Evolutionary conservation across 53 echinoderm and acorn worm genomes (phyloP), one percentile per base, ranked within the genome.

Genomic region (Astropecten irregularis): DNA sequence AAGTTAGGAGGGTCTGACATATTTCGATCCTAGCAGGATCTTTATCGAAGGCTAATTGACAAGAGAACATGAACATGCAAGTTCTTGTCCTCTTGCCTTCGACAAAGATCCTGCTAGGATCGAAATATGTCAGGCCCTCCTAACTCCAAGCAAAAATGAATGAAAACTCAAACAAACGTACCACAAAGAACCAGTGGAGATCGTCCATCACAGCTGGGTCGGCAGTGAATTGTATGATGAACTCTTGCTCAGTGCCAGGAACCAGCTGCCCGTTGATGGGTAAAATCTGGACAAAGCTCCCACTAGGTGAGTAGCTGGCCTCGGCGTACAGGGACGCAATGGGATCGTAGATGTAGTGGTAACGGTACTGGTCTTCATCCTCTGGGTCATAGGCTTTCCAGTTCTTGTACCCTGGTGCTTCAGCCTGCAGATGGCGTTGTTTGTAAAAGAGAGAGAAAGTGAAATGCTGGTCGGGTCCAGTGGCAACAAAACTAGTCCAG

Each of bases 151-250:
- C n/a, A n/a, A n/a, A n/a, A n/a, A n/a, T n/a, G n/a, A n/a, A n/a
- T n/a, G n/a, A n/a, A n/a, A n/a, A n/a, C n/a, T n/a, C n/a, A n/a
- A n/a, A n/a, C n/a, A n/a, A n/a, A 66, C 68, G 8, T 61, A 58
- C 56, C 66, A 85, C 90, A 70, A 53, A 93, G 90, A 62, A 90
- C 85, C 84, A 93, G 76, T 79, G 52, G 15, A 77, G 77, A 20
- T 66, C 76, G 9, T 26, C 66, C 33, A 76, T 56, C 4, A 82
- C 86, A 2, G 52, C 77, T 0, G 69, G 71, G 48, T 87, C 84
- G 10, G 87, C 87, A 3, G 93, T 93, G 81, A 87, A 93, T 52
- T 72, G 82, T 6, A 83, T 87, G 6, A 73, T 87, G 26, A 93
- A 25, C 16, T 65, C 66, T 48, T 90, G 90, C 34, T 90, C 87